These are phyloP conservation scores for Stenotaenia linearis DNA, from an alignment of 2,888 invertebrate species.

Conservation along the genomic window DNA sequence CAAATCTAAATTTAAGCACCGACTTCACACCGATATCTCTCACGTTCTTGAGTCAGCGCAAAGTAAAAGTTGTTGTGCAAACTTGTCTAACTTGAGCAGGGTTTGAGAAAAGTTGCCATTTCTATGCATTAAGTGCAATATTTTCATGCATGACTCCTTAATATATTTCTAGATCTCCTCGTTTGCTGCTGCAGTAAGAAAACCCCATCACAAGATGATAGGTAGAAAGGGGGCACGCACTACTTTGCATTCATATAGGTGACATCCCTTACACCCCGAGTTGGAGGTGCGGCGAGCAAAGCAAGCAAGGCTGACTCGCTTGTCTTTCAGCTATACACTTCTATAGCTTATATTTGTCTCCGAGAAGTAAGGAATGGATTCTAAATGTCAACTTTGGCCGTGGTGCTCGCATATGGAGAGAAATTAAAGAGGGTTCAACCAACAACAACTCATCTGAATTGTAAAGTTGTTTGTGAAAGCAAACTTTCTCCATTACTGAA, in stretches of 20 bases:
- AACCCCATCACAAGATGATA: constrained; percentile 13
- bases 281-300: neutral
- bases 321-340: constrained; percentile 9
- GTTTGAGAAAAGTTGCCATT: constrained; percentile 7
- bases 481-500: neutral
- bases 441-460: constrained; percentile 24
- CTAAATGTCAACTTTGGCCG: constrained; percentile 1
- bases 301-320: neutral
- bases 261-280: constrained; percentile 1
- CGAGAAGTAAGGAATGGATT: neutral
- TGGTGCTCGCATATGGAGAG: neutral
- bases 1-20: constrained; percentile 11
- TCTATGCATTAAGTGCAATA: constrained; percentile 16
- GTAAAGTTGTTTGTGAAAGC: constrained; percentile 22
- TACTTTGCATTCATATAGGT: constrained; percentile 23
- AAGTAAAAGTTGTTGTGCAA: neutral
- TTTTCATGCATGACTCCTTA: constrained; percentile 7
- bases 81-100: neutral
- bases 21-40: neutral
- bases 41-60: neutral
- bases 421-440: neutral
- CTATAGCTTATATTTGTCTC: constrained; percentile 21
- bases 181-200: neutral
- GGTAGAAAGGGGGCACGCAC: neutral
- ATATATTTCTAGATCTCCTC: constrained; percentile 6